Evolutionary conservation across 37 sponge, comb jelly and placozoan genomes (phyloP), one percentile per base, ranked within the genome.

Genomic region (Geodia barretti): DNA sequence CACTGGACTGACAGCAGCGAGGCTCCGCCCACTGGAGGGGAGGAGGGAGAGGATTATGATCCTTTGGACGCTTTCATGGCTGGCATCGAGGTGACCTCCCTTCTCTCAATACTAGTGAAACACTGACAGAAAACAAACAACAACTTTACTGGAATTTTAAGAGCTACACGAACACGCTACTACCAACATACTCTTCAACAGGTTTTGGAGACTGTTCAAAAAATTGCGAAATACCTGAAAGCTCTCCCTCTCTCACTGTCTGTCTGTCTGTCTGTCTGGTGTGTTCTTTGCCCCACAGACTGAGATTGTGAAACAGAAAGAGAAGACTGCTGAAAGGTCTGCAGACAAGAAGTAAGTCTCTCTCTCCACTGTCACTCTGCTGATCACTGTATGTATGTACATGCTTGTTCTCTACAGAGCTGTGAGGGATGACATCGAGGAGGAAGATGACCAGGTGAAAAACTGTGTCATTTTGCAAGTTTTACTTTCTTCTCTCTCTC

Each of bases 31-130:
- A 64, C 31, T 3, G 85, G 39, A 9, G 79, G 36, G 2, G 87
- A 24, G 1, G 70, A 33, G 23, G 88, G 61, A 4, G 88, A 77
- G 9, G 94, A 98, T 20, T 88, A 93, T 54, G 99, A 98, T 58
- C 95, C 99, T 19, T 64, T 98, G 77, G 99, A 98, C 62, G 96
- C 99, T 43, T 98, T 98, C 83, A 98, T 98, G 99, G 92, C 96
- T 29, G 87, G 82, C n/a, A 90, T 98, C 36, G 90, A 93, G 92
- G 92, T 84, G 64, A 21, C 70, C 38, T 66, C 14, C 54, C 14
- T 14, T 47, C 54, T 47, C 54, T 47, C 42, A 17, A 7, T 14
- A 47, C 14, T 47, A 47, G 7, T 47, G 54, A 7, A 47, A n/a
- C n/a, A n/a, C n/a, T n/a, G n/a, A n/a, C n/a, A n/a, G n/a, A n/a